phyloP scores from a whole-genome alignment of 2,113 vertebrate genomes.

The Ia io region DNA sequence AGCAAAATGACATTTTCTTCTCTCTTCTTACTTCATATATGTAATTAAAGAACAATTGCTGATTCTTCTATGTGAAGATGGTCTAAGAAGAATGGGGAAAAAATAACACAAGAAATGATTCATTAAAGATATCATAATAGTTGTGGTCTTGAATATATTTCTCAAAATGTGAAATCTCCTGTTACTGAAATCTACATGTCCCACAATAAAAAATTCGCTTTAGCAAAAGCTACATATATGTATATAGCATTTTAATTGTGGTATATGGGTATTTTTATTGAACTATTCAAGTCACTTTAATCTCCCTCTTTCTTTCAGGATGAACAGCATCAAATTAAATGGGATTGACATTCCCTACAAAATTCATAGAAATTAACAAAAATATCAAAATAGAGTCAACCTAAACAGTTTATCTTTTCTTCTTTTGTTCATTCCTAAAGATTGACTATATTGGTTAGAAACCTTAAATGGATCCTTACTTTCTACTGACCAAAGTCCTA shows the following conservation, averaged over 20 bases:
- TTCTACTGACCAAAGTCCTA: not conserved
- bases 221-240: not conserved
- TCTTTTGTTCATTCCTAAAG: not conserved
- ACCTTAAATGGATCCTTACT: not conserved
- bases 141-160: conserved; percentile 16
- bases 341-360: not conserved
- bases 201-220: conserved; percentile 43
- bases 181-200: not conserved
- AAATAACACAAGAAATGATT: conserved; percentile 12
- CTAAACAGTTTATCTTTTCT: not conserved
- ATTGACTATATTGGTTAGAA: not conserved
- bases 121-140: not conserved
- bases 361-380: conserved; percentile 25
- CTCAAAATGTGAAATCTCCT: conserved; percentile 36
- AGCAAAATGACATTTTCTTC: not conserved
- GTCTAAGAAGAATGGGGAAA: not conserved
- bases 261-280: conserved; percentile 24
- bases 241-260: conserved; percentile 48
- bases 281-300: conserved; percentile 29
- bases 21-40: not conserved
- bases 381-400: not conserved
- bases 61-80: not conserved
- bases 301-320: conserved; percentile 36
- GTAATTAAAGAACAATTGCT: not conserved
- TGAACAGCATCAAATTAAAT: not conserved